Percentiles rank a stretch among this genome's conserved stretches.
Evolutionary conservation across 2,888 invertebrate genomes (phyloP).

Genomic region (Hemaris fuciformis): DNA sequence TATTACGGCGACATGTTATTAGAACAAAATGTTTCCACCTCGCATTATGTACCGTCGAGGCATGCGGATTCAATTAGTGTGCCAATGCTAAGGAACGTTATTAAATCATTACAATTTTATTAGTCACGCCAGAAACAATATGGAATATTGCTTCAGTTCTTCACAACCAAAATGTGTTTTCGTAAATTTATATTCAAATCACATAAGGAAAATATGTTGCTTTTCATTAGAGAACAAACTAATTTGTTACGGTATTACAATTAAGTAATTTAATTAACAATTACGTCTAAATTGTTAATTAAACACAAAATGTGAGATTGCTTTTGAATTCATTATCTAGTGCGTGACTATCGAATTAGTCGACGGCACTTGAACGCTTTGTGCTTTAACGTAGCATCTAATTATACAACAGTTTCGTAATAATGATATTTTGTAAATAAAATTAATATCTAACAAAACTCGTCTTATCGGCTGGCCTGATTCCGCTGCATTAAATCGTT

Average conservation of each 20-base stretch:
- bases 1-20: conserved; percentile 41
- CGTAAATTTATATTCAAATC: background rate
- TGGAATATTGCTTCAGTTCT: background rate
- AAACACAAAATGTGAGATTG: conserved; percentile 4
- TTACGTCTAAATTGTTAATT: background rate
- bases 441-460: conserved; percentile 46
- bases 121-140: background rate
- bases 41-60: conserved; percentile 32
- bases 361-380: conserved; percentile 2
- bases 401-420: conserved; percentile 18
- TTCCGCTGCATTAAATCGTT: conserved; percentile 71
- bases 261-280: background rate
- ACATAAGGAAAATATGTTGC: background rate
- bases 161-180: background rate
- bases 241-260: background rate
- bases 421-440: conserved; percentile 34
- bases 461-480: conserved; percentile 61
- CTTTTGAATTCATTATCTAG: conserved; percentile 23
- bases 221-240: background rate
- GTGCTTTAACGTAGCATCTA: conserved; percentile 11
- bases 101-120: conserved; percentile 18
- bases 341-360: conserved; percentile 28
- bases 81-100: conserved; percentile 18
- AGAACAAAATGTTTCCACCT: conserved; percentile 44
- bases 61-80: conserved; percentile 53